phyloP scores from a whole-genome alignment of 2,113 vertebrate species.

The Zosterops hypoxanthus region DNA sequence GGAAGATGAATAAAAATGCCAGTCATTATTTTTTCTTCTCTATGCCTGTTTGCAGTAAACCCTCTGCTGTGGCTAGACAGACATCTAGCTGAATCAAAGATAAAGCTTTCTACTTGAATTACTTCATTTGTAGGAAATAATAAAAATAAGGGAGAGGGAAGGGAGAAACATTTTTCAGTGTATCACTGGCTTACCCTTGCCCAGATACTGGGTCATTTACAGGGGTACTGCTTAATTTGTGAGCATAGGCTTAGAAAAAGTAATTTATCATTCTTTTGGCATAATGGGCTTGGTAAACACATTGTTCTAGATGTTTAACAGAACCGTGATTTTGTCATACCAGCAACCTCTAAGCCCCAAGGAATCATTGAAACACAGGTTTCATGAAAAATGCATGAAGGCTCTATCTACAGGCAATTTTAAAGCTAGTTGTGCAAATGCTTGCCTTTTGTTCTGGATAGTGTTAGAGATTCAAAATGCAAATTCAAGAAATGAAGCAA shows the following conservation, averaged over 20 bases:
- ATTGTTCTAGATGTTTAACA: not conserved
- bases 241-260: not conserved
- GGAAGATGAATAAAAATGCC: not conserved
- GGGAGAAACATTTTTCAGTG: not conserved
- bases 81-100: not conserved
- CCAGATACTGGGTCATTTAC: not conserved
- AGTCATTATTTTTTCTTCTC: not conserved
- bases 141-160: not conserved
- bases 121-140: not conserved
- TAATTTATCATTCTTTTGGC: not conserved
- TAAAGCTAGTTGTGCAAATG: not conserved
- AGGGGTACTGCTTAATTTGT: not conserved
- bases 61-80: not conserved
- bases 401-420: not conserved
- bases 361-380: not conserved
- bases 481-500: not conserved
- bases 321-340: not conserved
- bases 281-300: not conserved
- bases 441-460: not conserved
- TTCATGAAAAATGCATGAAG: not conserved
- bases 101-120: not conserved
- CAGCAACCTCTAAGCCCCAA: not conserved
- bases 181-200: not conserved
- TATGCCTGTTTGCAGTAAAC: not conserved
- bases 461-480: not conserved